Evolutionary conservation across 2,797 vertebrate species (phyloP).

Genomic region (Limosa lapponica): DNA sequence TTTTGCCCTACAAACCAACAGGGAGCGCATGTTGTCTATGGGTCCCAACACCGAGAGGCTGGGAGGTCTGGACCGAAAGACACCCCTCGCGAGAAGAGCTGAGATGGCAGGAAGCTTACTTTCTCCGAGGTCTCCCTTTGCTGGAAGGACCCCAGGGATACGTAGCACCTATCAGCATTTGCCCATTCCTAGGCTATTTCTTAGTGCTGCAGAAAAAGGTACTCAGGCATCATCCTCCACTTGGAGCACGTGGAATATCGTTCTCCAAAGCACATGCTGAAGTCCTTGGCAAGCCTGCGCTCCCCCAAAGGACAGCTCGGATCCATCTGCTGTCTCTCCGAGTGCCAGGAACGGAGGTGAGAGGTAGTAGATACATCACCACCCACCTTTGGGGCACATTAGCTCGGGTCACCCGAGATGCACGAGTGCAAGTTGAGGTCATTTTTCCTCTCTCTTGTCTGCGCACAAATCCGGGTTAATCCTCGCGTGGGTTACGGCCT

Average conservation of each 20-base stretch:
- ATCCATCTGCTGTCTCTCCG: background rate
- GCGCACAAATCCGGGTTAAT: background rate
- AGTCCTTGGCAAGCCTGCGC: background rate
- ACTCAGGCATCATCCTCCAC: background rate
- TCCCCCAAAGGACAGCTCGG: background rate
- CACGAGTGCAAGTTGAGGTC: background rate
- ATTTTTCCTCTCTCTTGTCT: background rate
- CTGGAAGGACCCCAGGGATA: background rate
- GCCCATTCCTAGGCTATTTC: background rate
- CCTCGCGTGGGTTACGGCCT: fast-evolving
- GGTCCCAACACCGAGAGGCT: background rate
- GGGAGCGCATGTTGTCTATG: fast-evolving
- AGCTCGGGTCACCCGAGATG: background rate
- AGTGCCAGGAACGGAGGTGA: background rate
- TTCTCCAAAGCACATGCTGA: background rate
- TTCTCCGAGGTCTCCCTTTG: background rate
- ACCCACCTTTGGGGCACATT: background rate
- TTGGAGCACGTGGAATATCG: background rate
- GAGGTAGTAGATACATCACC: background rate
- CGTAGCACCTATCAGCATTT: background rate
- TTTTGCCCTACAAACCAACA: background rate
- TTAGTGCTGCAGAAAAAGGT: background rate
- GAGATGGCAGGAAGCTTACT: background rate
- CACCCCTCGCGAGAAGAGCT: background rate
- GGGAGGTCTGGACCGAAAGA: background rate